Evolutionary conservation across 2,797 vertebrate species (phyloP), one percentile per base, ranked within the genome.

Genomic region (Buceros bicornis): DNA sequence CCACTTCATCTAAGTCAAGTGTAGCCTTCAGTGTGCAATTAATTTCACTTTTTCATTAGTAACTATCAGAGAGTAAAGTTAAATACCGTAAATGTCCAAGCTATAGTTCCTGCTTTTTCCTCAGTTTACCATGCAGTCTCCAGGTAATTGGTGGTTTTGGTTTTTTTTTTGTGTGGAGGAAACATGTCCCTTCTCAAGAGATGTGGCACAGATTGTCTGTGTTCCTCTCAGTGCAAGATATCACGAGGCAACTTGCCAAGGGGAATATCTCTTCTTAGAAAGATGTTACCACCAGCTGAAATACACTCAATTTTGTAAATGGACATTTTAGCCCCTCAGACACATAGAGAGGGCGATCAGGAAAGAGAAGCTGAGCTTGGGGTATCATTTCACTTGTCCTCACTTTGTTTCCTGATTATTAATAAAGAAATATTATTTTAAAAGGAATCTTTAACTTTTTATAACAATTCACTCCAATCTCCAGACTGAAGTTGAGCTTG

Each of bases 1-100:
- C 79, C 79, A 88, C 82, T 96, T 77, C 81, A 74, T 93, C 90
- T 85, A 81, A 86, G 83, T 94, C 92, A 94, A 93, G 54, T 35
- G 69, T 61, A 93, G 67, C 82, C 47, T 94, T 87, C 62, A 74
- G 26, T 18, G 8, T 76, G 69, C 26, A 65, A 58, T 65, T 91
- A 35, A 87, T 81, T 81, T 69, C n/a, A 72, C 16, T 78, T 93
- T 86, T 86, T 81, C 50, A 56, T 83, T 83, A 76, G 50, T 31
- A 83, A 40, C 65, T 69, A 73, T 43, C 83, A 14, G 53, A 51
- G 16, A 74, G n/a, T 2, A 29, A 47, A 87, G 47, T 69, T 62
- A 86, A 79, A 74, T 37, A 60, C 51, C 17, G 1, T 17, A 37
- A 40, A 21, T 43, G 26, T 11, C 58, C 12, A 42, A 78, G 29